Evolutionary conservation across 2,113 vertebrate species (phyloP).

Genomic region (Ammospiza nelsoni): DNA sequence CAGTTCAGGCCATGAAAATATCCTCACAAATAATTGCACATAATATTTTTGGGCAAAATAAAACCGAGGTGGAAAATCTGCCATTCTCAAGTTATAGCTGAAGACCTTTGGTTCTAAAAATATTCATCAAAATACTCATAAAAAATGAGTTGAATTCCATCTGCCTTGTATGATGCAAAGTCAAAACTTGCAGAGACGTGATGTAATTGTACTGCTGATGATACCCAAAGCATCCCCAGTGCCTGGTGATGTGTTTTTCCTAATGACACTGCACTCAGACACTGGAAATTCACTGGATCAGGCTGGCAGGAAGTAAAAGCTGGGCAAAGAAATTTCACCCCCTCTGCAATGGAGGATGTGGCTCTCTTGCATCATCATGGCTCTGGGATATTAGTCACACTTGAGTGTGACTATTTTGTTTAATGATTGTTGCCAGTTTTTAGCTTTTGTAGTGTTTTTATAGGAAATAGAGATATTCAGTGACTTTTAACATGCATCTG

Average conservation of each 20-base stretch:
- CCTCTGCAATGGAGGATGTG: not conserved
- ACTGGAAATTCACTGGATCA: not conserved
- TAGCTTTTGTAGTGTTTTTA: not conserved
- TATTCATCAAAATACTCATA: not conserved
- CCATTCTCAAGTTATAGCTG: not conserved
- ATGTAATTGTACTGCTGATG: not conserved
- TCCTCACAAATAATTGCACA: not conserved
- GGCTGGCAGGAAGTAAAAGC: not conserved
- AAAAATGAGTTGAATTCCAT: not conserved
- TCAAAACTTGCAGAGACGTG: not conserved
- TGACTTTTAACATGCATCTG: not conserved
- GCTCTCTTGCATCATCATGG: not conserved
- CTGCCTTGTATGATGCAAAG: not conserved
- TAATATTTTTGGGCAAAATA: not conserved
- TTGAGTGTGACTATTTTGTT: not conserved
- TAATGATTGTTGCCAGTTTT: not conserved
- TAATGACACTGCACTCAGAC: not conserved
- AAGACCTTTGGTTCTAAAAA: not conserved
- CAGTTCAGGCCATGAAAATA: not conserved
- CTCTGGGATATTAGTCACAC: not conserved
- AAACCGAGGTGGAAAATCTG: not conserved
- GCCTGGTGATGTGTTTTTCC: not conserved
- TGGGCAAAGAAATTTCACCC: not conserved
- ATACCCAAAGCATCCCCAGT: not conserved
- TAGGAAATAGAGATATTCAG: not conserved